Evolutionary conservation across 2,888 invertebrate genomes (phyloP), one percentile per base, ranked within the genome.

Genomic region (Leistus spinibarbis): DNA sequence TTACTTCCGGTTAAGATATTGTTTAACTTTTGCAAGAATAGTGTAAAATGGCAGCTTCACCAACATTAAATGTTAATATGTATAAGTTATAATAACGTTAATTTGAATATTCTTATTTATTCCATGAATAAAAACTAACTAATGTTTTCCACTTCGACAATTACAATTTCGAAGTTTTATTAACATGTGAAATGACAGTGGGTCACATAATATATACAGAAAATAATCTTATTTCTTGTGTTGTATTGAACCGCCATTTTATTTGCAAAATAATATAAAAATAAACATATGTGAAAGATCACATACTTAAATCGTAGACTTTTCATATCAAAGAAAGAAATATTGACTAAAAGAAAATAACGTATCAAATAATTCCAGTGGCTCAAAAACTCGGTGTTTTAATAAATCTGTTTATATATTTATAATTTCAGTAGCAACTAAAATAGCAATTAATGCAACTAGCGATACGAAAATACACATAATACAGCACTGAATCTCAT

Each of bases 131-230:
- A n/a, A 22, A 63, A 63, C 22, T 27, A 9, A 27, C 4, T 27
- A 63, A 64, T n/a, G 54, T 53, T 64, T 71, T 71, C 63, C 71
- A 54, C 22, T 22, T 71, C 71, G 71, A 7, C 71, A 54, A 24
- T 53, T 71, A 54, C 22, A 22, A 71, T 71, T 53, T 23, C 60
- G 64, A 64, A 71, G 17, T 63, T 71, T 64, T n/a, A n/a, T n/a
- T 7, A 1, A 56, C 16, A 56, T 56, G 19, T 17, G 5, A 56
- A 17, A 56, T 17, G 19, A 0, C 16, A 17, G 56, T 4, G 4
- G 19, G 7, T 56, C 16, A 10, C 13, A 56, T 56, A 56, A 56
- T 1, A 56, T 17, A 27, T 27, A 27, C 9, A 7, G 27, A 9
- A 9, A 27, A 27, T 7, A 27, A 9, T 27, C 27, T 27, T 27